phyloP scores from a whole-genome alignment of 1,140 invertebrate genomes.

The Choristoneura fumiferana region DNA sequence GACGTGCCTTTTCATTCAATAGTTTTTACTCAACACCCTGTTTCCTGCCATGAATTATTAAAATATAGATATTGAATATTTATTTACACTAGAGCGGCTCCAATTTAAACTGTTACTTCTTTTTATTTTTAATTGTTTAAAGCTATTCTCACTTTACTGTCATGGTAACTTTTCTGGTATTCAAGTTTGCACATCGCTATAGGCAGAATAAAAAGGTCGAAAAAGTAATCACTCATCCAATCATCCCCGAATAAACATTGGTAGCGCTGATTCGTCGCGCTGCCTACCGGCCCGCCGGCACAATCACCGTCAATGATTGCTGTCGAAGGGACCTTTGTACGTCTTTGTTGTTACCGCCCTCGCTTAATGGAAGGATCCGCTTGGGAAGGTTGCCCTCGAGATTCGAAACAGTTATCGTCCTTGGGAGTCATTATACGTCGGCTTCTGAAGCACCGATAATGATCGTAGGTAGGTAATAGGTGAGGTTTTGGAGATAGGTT shows the following conservation, averaged over 20 bases:
- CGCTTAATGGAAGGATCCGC: slow-evolving; percentile 37
- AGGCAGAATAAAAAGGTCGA: slow-evolving; percentile 20
- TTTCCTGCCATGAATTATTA: slow-evolving; percentile 19
- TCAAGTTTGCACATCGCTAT: neutral
- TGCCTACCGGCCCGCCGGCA: no score
- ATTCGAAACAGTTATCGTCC: slow-evolving; percentile 43
- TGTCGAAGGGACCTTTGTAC: slow-evolving; percentile 31
- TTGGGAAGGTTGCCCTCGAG: slow-evolving; percentile 31
- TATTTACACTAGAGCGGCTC: slow-evolving; percentile 16
- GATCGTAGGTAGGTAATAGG: slow-evolving; percentile 30
- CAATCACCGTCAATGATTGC: slow-evolving; percentile 45
- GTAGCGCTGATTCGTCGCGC: slow-evolving; percentile 27
- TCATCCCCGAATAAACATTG: slow-evolving; percentile 33
- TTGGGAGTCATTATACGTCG: slow-evolving; percentile 67
- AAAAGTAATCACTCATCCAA: slow-evolving; percentile 22
- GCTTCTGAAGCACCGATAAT: slow-evolving; percentile 55
- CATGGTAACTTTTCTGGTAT: neutral
- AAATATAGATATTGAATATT: slow-evolving; percentile 10
- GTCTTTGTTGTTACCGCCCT: slow-evolving; percentile 52
- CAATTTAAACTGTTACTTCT: slow-evolving; percentile 11
- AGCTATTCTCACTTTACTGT: neutral
- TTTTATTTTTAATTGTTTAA: slow-evolving; percentile 6
- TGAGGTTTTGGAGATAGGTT: slow-evolving; percentile 34
- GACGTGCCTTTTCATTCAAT: slow-evolving; percentile 21
- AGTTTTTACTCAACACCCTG: slow-evolving; percentile 19